Conservation (phyloP, 1,140 invertebrate species). For the Diabrotica undecimpunctata region DNA sequence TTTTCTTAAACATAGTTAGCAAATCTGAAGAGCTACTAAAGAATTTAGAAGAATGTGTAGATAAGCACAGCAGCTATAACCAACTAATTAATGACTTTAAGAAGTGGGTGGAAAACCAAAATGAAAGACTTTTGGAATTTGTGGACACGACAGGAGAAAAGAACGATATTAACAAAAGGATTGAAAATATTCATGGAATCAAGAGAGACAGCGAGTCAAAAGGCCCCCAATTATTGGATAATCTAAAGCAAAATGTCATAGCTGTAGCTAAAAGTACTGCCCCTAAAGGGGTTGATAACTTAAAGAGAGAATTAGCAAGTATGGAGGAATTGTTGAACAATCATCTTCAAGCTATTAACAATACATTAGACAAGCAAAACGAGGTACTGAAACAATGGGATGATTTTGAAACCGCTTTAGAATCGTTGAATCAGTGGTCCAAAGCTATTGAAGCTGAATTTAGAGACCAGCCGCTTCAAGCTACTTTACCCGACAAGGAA, state of each 20-base stretch:
- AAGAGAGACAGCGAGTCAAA: conserved; percentile 66
- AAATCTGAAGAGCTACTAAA: conserved; percentile 83
- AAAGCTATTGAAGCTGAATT: conserved; percentile 77
- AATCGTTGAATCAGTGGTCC: conserved; percentile 80
- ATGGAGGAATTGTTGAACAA: conserved; percentile 63
- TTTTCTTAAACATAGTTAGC: conserved; percentile 83
- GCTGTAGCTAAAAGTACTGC: conserved; percentile 80
- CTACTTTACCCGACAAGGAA: conserved; percentile 77
- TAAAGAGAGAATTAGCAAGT: conserved; percentile 71
- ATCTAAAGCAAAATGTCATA: conserved; percentile 64
- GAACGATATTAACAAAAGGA: conserved; percentile 69
- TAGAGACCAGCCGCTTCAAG: conserved; percentile 78
- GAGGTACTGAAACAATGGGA: conserved; percentile 78
- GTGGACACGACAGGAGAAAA: conserved; percentile 79
- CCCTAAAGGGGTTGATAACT: conserved; percentile 66
- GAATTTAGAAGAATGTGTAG: conserved; percentile 80
- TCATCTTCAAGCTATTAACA: conserved; percentile 62
- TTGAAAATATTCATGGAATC: conserved; percentile 65
- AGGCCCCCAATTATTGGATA: conserved; percentile 67
- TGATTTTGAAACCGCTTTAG: conserved; percentile 78
- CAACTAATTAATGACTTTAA: conserved; percentile 67
- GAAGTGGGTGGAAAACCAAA: conserved; percentile 75
- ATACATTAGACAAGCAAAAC: conserved; percentile 66
- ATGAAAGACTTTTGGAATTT: conserved; percentile 70
- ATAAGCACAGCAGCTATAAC: conserved; percentile 79